Evolutionary conservation across 2,797 vertebrate species (phyloP), one percentile per base, ranked within the genome.

Genomic region (Holocentrus rufus): DNA sequence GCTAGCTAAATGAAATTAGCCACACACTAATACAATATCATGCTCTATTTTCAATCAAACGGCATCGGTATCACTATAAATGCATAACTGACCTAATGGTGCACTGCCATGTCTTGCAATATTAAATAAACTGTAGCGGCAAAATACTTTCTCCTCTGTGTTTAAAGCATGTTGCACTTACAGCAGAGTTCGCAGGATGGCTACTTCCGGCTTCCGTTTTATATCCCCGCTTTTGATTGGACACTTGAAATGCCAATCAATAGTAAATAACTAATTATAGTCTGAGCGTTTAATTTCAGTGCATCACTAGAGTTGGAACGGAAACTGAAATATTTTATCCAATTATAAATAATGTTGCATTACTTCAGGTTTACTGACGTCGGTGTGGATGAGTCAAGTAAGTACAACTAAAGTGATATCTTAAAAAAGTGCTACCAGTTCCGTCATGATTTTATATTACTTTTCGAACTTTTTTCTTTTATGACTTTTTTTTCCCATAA

Each of bases 201-300:
- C 57, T 66, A 4, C 54, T 22, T 31, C 17, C 78, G 74, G 80
- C 63, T 89, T 83, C 88, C 87, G 86, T 72, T n/a, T 1, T 6
- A 9, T 1, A 4, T 8, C 1, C 0, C n/a, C 2, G 17, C 27
- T 27, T 65, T 18, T 65, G 34, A 69, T 74, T 66, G 50, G 58
- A 1, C 25, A 15, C 2, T 25, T 8, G 23, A 46, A 50, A 57
- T 8, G 20, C 23, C 52, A 54, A 54, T 54, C 22, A 54, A 25
- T 42, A 11, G 11, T 11, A 11, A 11, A 11, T 13, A 42, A 42
- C 13, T 42, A 2, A 11, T 42, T 3, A 42, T 36, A 9, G 9
- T 1, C 13, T 13, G 10, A 42, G 11, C 13, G 13, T 42, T 42
- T 13, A 11, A 11, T 42, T 42, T 42, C 39, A 3, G 13, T 42